A percentile compares a stretch with the other conserved stretches of the same genome.
These are phyloP conservation scores for Drosophila equinoxialis DNA, from an alignment of 1,140 invertebrate species.

Conservation along the genomic window DNA sequence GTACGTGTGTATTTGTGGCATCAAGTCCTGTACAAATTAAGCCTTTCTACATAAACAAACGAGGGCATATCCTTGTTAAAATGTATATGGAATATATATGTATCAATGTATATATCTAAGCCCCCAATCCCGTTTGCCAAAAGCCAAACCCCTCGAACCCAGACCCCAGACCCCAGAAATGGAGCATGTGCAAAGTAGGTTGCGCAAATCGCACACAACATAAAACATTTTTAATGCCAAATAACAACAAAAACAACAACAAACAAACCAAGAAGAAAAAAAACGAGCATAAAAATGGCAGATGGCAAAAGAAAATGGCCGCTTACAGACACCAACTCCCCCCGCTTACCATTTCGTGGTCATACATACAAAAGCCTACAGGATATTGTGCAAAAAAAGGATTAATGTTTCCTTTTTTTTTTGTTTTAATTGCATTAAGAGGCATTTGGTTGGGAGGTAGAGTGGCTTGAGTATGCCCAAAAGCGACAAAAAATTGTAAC, in stretches of 20 bases:
- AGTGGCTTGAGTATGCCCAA: constrained; percentile 49
- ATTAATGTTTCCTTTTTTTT: constrained; percentile 71
- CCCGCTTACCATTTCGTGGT: constrained; percentile 45
- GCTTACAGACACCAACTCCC: constrained; percentile 47
- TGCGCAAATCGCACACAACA: constrained; percentile 80
- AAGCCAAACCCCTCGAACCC: background rate
- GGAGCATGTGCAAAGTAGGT: constrained; percentile 78
- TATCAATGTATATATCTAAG: constrained; percentile 51
- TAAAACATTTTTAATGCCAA: constrained; percentile 82
- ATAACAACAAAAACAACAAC: constrained; percentile 45
- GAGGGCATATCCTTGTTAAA: constrained; percentile 64
- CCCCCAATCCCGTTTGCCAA: constrained; percentile 15
- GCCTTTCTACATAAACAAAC: constrained; percentile 80
- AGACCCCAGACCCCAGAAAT: background rate
- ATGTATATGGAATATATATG: constrained; percentile 19
- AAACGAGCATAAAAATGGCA: constrained; percentile 72
- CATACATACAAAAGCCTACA: constrained; percentile 45
- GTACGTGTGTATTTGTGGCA: constrained; percentile 28
- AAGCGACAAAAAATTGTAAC: constrained; percentile 51
- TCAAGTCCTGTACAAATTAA: constrained; percentile 70
- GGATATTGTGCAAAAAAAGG: constrained; percentile 80
- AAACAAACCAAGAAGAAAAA: constrained; percentile 59
- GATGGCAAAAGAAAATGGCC: constrained; percentile 78
- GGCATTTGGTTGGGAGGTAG: background rate
- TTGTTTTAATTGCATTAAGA: constrained; percentile 77